Percentiles rank a stretch among this genome's conserved stretches.
Conservation (phyloP, 2,113 vertebrate species). For the Microtus montanus region DNA sequence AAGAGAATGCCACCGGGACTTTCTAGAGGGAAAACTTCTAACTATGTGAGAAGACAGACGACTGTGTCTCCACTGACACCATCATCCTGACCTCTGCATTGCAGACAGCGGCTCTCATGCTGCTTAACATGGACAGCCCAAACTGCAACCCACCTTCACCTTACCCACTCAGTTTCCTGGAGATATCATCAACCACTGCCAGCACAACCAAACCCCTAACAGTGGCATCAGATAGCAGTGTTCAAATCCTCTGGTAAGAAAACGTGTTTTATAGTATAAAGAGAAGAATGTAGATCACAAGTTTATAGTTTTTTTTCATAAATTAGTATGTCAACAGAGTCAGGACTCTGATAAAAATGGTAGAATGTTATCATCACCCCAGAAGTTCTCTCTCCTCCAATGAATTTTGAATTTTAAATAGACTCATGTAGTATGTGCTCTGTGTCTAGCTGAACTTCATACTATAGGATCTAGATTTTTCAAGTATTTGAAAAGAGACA, state of each 20-base stretch:
- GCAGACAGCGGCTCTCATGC: not conserved
- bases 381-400: not conserved
- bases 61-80: not conserved
- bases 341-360: not conserved
- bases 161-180: not conserved
- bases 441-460: not conserved
- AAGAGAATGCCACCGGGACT: not conserved
- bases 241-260: not conserved
- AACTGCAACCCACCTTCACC: not conserved
- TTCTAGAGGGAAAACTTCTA: not conserved
- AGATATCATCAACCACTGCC: not conserved
- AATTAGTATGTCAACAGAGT: not conserved
- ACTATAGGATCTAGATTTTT: not conserved
- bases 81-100: not conserved
- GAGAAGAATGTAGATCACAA: not conserved
- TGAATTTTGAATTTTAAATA: constrained; percentile 14
- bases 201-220: not conserved
- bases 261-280: not conserved
- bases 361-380: not conserved
- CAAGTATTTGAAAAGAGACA: not conserved
- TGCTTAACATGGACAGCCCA: not conserved
- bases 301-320: not conserved
- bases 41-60: not conserved
- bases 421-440: not conserved
- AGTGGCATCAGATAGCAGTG: not conserved